These are phyloP conservation scores for Neelides sp. DNA, from an alignment of 1,140 invertebrate genomes.

Conservation along the genomic window DNA sequence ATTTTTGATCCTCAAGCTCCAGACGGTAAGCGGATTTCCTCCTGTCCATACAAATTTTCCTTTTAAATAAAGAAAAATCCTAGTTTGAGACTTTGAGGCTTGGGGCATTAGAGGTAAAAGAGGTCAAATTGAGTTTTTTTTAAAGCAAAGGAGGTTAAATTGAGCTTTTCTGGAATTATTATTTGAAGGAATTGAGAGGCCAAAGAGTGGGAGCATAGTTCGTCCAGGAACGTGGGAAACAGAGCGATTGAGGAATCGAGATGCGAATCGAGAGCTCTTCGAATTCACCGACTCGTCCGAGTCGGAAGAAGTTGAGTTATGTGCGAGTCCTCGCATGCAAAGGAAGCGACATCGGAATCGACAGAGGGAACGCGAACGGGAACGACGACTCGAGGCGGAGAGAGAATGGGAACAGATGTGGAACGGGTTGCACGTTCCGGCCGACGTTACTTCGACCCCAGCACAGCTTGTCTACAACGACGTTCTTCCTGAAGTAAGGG, in stretches of 20 bases:
- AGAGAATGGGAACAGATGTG: conserved; percentile 34
- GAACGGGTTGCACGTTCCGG: conserved; percentile 1
- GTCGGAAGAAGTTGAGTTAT: conserved; percentile 60
- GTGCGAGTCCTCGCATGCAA: conserved; percentile 42
- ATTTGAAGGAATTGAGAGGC: background rate
- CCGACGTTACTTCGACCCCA: background rate
- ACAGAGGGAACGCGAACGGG: conserved; percentile 36
- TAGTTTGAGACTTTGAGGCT: too few species aligned
- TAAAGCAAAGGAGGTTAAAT: background rate
- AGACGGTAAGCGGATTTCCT: conserved; percentile 43
- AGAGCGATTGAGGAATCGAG: too few species aligned
- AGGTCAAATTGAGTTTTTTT: background rate
- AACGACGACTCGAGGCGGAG: conserved; percentile 45
- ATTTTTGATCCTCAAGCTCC: conserved; percentile 83
- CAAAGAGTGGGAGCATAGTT: conserved; percentile 1
- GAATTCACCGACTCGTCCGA: conserved; percentile 56
- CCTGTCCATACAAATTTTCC: too few species aligned
- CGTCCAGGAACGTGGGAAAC: background rate
- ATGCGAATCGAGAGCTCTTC: background rate
- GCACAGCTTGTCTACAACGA: conserved; percentile 26
- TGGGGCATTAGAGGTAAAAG: background rate
- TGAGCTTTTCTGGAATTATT: background rate
- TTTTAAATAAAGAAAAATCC: too few species aligned
- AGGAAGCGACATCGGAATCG: conserved; percentile 29
- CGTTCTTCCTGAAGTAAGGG: conserved; percentile 27